These are phyloP conservation scores for Smithornis capensis DNA, from an alignment of 2,113 vertebrate genomes.

Conservation along the genomic window DNA sequence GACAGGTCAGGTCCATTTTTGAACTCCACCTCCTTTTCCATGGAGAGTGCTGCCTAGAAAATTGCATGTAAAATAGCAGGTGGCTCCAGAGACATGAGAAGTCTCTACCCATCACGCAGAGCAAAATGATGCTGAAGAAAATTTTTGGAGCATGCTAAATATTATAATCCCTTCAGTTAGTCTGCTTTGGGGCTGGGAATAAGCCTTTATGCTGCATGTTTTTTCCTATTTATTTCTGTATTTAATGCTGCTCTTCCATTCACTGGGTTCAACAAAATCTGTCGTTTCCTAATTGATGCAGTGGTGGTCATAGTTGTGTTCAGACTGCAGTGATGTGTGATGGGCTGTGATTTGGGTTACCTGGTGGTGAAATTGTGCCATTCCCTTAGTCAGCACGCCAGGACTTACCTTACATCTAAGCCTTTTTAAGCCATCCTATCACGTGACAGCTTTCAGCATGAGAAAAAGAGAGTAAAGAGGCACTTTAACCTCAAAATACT, in stretches of 20 bases:
- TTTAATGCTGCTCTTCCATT: not conserved
- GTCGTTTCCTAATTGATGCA: not conserved
- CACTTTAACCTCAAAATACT: not conserved
- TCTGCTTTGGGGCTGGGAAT: not conserved
- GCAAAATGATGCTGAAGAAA: not conserved
- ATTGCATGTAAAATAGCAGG: not conserved
- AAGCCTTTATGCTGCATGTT: not conserved
- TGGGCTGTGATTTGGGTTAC: not conserved
- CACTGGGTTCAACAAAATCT: not conserved
- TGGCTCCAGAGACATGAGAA: not conserved
- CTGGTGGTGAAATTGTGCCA: not conserved
- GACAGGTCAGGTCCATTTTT: accelerated
- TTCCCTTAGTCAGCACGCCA: not conserved
- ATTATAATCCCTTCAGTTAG: not conserved
- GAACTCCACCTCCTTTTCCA: not conserved
- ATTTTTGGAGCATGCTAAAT: not conserved
- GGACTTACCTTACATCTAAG: not conserved
- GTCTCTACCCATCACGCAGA: not conserved
- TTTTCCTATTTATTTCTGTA: not conserved
- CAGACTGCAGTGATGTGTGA: not conserved
- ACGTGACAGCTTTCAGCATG: not conserved
- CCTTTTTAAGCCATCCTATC: not conserved
- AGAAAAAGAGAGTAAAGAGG: not conserved
- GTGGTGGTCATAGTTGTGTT: not conserved
- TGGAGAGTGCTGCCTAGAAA: not conserved